Evolutionary conservation across 1,140 invertebrate species (phyloP).

Genomic region (Drosophila navojoa): DNA sequence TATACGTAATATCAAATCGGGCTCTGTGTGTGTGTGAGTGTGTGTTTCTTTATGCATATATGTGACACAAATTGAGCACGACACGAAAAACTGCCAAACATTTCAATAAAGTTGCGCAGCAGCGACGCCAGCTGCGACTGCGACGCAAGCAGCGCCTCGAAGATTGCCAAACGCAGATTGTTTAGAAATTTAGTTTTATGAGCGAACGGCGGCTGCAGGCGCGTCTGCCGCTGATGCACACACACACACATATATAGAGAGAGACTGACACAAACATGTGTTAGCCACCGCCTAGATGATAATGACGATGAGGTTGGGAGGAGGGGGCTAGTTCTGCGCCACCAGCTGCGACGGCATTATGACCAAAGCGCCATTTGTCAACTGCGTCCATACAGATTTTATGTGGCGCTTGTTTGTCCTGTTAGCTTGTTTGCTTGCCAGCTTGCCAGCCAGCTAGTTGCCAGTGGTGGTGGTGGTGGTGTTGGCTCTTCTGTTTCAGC

Average conservation of each 20-base stretch:
- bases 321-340: slow-evolving; percentile 23
- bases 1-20: slow-evolving; percentile 35
- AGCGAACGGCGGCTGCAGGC: slow-evolving; percentile 33
- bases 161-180: slow-evolving; percentile 81
- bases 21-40: slow-evolving; percentile 7
- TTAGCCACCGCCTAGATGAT: slow-evolving; percentile 25
- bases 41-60: slow-evolving; percentile 26
- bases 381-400: slow-evolving; percentile 53
- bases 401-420: slow-evolving; percentile 64
- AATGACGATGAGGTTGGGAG: background rate
- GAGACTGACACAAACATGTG: slow-evolving; percentile 57
- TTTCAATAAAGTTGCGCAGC: slow-evolving; percentile 80
- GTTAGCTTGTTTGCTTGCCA: slow-evolving; percentile 48
- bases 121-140: slow-evolving; percentile 17
- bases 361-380: slow-evolving; percentile 77
- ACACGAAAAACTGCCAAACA: slow-evolving; percentile 80
- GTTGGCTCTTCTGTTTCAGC: background rate
- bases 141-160: slow-evolving; percentile 39
- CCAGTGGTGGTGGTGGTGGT: slow-evolving; percentile 3
- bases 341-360: slow-evolving; percentile 60
- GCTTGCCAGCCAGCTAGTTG: slow-evolving; percentile 55
- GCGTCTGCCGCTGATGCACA: slow-evolving; percentile 36
- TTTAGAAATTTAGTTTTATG: slow-evolving; percentile 82
- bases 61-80: slow-evolving; percentile 77
- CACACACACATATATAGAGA: slow-evolving; percentile 36